Conservation (phyloP, 2,113 vertebrate species). For the Stegostoma tigrinum region DNA sequence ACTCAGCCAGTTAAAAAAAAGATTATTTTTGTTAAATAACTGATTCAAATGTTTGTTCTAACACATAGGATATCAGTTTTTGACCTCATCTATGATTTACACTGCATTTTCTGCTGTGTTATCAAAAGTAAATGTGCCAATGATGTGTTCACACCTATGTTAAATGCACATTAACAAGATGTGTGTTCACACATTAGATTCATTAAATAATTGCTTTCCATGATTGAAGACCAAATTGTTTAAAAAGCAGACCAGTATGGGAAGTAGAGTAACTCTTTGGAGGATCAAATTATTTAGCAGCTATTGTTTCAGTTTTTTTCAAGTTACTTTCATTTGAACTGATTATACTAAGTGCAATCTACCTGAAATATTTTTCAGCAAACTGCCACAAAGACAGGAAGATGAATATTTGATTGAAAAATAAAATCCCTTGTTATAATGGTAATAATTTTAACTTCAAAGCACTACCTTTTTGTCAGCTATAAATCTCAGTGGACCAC, state of each 20-base stretch:
- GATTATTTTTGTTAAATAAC: not conserved
- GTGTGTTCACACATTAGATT: not conserved
- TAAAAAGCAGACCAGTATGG: not conserved
- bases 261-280: not conserved
- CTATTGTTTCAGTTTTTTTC: not conserved
- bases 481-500: slow-evolving; percentile 15
- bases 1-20: not conserved
- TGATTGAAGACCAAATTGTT: not conserved
- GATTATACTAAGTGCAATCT: not conserved
- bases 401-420: slow-evolving; percentile 37
- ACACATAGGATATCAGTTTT: too few relatives aligned
- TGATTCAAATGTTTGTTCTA: not conserved
- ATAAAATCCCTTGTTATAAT: slow-evolving; percentile 26
- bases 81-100: not conserved
- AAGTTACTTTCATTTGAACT: slow-evolving; percentile 17
- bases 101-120: not conserved
- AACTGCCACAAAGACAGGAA: slow-evolving; percentile 10
- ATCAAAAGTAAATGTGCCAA: not conserved
- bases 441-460: slow-evolving; percentile 37
- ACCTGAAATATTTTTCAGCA: slow-evolving; percentile 17
- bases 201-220: slow-evolving; percentile 28
- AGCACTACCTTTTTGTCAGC: slow-evolving; percentile 29
- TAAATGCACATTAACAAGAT: not conserved
- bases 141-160: not conserved
- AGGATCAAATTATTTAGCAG: not conserved